Conservation (phyloP, 2,797 vertebrate genomes). For the Natrix natrix region DNA sequence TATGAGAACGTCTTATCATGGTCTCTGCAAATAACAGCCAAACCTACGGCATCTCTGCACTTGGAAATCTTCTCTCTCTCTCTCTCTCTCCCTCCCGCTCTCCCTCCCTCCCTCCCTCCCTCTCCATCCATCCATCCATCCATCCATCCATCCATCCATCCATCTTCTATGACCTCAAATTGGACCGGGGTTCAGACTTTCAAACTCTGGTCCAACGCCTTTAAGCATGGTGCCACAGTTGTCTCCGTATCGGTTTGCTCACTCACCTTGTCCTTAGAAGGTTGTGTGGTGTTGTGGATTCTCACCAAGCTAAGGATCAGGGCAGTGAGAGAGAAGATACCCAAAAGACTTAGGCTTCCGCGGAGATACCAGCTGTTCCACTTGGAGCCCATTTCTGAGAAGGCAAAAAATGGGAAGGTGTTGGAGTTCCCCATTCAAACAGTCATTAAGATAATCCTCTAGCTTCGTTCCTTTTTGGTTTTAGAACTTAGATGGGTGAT, state of each 20-base stretch:
- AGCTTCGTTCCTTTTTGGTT: too few species aligned
- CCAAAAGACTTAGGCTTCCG: fast-evolving
- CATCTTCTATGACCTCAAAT: not conserved
- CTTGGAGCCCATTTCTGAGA: not conserved
- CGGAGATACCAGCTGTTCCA: slow-evolving; percentile 10
- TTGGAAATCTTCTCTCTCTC: not conserved
- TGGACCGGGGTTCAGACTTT: not conserved
- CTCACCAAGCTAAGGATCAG: slow-evolving; percentile 64
- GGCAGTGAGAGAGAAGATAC: slow-evolving; percentile 24
- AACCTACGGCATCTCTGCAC: not conserved
- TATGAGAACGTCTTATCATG: not conserved
- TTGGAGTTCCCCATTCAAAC: not conserved
- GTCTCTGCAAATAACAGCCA: not conserved
- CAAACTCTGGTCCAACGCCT: not conserved
- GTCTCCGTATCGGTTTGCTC: not conserved
- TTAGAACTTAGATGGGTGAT: not conserved
- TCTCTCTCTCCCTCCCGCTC: too few species aligned
- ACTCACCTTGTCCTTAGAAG: slow-evolving; percentile 60
- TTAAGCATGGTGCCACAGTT: not conserved
- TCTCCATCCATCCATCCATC: too few species aligned
- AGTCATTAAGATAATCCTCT: not conserved
- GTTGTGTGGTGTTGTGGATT: slow-evolving; percentile 35
- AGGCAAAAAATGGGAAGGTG: not conserved
- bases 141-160: too few species aligned
- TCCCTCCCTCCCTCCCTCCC: too few species aligned